A percentile compares a stretch with the other conserved stretches of the same genome.
phyloP scores from a whole-genome alignment of 1,140 invertebrate species.

The Halotydeus destructor region DNA sequence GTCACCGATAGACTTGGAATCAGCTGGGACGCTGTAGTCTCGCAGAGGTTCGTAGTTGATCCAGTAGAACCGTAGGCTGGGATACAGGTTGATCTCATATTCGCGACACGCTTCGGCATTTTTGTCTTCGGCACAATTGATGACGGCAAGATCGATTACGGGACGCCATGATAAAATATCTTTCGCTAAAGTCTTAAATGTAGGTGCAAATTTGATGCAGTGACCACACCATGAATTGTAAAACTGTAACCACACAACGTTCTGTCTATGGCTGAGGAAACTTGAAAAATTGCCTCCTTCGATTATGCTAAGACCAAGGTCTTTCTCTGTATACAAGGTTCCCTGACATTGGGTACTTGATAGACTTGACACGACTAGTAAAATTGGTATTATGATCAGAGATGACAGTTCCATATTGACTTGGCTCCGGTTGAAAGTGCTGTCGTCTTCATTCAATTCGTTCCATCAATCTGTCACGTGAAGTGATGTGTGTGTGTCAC shows the following conservation, averaged over 20 bases:
- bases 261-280: conserved; percentile 2
- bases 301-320: not conserved
- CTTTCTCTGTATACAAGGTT: conserved; percentile 1
- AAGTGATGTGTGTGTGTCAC: too few species aligned
- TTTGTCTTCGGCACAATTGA: conserved; percentile 22
- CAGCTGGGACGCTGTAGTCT: too few species aligned
- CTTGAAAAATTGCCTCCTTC: not conserved
- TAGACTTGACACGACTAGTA: too few species aligned
- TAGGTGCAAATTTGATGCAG: conserved; percentile 56
- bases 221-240: conserved; percentile 74
- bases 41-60: too few species aligned
- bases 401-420: too few species aligned
- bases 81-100: conserved; percentile 66
- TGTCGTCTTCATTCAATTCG: too few species aligned
- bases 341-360: too few species aligned
- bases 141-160: conserved; percentile 30
- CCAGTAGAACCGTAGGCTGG: conserved; percentile 55
- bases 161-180: conserved; percentile 35
- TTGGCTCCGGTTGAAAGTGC: too few species aligned
- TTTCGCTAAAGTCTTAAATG: conserved; percentile 45
- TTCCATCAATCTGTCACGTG: too few species aligned
- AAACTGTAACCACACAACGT: conserved; percentile 6
- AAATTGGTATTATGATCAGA: too few species aligned
- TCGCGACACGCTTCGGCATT: conserved; percentile 48
- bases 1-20: too few species aligned